Percentiles rank a stretch among this genome's conserved stretches.
These are phyloP conservation scores for Meiosimyza decipiens DNA, from an alignment of 2,888 invertebrate genomes.

Conservation along the genomic window DNA sequence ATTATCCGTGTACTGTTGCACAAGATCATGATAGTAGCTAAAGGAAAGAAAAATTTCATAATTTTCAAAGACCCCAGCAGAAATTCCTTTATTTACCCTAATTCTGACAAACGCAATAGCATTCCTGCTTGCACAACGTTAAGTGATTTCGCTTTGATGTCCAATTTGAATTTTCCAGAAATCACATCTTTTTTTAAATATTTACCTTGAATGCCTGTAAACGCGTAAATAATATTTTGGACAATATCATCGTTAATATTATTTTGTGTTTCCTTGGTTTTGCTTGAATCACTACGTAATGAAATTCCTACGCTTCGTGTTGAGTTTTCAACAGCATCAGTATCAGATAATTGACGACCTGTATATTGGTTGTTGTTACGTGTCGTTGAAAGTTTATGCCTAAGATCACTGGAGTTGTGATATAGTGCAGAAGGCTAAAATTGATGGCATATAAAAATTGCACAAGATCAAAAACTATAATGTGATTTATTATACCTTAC, in stretches of 20 bases:
- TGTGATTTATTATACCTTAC: neutral
- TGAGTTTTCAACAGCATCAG: constrained; percentile 18
- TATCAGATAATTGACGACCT: constrained; percentile 25
- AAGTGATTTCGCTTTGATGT: constrained; percentile 68
- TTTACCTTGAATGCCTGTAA: constrained; percentile 89
- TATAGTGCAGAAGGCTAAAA: constrained; percentile 9
- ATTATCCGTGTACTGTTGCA: constrained; percentile 83
- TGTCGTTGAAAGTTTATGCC: constrained; percentile 15
- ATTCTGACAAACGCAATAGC: constrained; percentile 82
- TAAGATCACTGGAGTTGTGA: constrained; percentile 16
- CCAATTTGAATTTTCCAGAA: constrained; percentile 72
- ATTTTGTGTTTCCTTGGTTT: constrained; percentile 42
- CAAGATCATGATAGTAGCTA: constrained; percentile 74
- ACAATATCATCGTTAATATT: constrained; percentile 68
- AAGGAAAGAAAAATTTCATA: neutral
- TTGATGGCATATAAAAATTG: neutral
- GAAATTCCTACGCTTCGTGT: neutral
- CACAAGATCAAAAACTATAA: neutral
- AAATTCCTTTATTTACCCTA: constrained; percentile 74
- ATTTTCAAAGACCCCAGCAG: neutral
- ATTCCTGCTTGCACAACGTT: constrained; percentile 72
- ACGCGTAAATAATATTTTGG: constrained; percentile 84
- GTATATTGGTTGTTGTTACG: constrained; percentile 14
- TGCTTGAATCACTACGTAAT: constrained; percentile 34
- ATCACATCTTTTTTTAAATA: constrained; percentile 75